Conservation (phyloP, 2,888 invertebrate genomes). For the Zaprionus bogoriensis region DNA sequence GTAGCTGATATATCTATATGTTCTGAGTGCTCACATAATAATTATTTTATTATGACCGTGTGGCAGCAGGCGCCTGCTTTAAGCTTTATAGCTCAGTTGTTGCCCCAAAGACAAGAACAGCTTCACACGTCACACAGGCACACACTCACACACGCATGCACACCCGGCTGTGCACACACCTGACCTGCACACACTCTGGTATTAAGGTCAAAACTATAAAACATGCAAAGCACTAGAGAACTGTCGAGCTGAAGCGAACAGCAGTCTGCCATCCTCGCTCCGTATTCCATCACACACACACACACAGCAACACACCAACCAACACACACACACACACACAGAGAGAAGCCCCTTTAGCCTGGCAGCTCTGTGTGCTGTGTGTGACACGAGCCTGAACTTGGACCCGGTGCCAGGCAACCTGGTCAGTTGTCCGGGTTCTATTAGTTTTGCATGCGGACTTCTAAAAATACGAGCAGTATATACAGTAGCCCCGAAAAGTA, state of each 20-base stretch:
- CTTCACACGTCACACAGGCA: constrained; percentile 55
- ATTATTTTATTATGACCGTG: neutral
- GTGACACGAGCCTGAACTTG: constrained; percentile 6
- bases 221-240: constrained; percentile 63
- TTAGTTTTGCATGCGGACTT: constrained; percentile 53
- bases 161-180: constrained; percentile 1
- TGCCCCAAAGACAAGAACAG: constrained; percentile 63
- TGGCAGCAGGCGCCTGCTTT: constrained; percentile 12
- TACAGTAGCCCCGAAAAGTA: constrained; percentile 35
- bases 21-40: neutral
- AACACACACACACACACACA: neutral
- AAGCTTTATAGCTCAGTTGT: constrained; percentile 34
- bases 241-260: constrained; percentile 16
- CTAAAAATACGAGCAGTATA: constrained; percentile 6
- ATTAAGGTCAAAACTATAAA: constrained; percentile 75
- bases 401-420: constrained; percentile 32
- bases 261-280: constrained; percentile 19
- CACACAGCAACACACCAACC: constrained; percentile 4
- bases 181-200: constrained; percentile 5
- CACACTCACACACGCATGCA: constrained; percentile 3
- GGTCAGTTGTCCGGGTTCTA: constrained; percentile 41
- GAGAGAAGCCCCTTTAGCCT: neutral
- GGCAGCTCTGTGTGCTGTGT: constrained; percentile 7
- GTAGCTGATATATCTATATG: neutral
- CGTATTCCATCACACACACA: constrained; percentile 52